Evolutionary conservation across 1,140 invertebrate species (phyloP), one percentile per base, ranked within the genome.

Genomic region (Drosophila eugracilis): DNA sequence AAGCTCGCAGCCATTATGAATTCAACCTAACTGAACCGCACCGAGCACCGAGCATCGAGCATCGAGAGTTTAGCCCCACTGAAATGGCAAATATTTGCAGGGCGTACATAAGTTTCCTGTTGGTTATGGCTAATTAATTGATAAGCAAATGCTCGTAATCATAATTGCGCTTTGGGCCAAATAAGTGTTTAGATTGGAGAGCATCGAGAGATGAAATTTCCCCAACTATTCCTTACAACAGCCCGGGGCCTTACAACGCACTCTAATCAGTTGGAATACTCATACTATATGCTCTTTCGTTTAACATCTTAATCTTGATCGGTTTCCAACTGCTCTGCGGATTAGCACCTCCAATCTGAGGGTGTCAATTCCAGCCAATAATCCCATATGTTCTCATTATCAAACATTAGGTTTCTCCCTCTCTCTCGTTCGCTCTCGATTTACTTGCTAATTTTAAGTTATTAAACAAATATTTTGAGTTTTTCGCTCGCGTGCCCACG

Each of bases 51-150:
- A n/a, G n/a, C n/a, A n/a, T n/a, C n/a, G n/a, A n/a, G n/a, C n/a
- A n/a, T 26, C 52, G 28, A n/a, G 28, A 44, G 55, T 44, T 59
- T 54, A 60, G 41, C 32, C 39, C 41, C 60, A n/a, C 39, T 55
- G 65, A 58, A 77, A 45, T 54, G 45, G 63, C 63, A 81, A 85
- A 85, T 88, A 85, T 85, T 85, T 81, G 58, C 36, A 15, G 53
- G 32, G 49, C 41, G 65, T 63, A 80, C 78, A 81, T 80, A 70
- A 70, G 65, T 80, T 80, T 50, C 74, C 41, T 78, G 63, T 86
- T 88, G 83, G 76, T 71, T 59, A 88, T 78, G 69, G 83, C 83
- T 88, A 88, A 86, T 86, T 86, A 86, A 88, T 86, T 81, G 70
- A 88, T 86, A 86, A 86, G 78, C 83, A 81, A 86, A 74, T 55